These are phyloP conservation scores for Lithosia quadra DNA, from an alignment of 2,888 invertebrate genomes.

Conservation along the genomic window DNA sequence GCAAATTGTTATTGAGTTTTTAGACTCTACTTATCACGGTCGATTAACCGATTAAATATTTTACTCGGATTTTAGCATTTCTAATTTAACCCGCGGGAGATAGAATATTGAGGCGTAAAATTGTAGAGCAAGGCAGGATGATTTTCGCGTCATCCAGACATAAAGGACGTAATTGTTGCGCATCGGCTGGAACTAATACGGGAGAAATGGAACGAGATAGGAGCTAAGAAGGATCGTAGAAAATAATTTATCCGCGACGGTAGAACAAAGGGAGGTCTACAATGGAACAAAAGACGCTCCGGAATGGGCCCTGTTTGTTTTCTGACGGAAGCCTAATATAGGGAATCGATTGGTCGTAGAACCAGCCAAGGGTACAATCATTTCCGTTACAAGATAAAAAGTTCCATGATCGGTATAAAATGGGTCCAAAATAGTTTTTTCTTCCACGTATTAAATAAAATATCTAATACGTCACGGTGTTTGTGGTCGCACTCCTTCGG, in stretches of 20 bases:
- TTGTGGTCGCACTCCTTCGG: too few relatives aligned
- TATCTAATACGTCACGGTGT: not conserved
- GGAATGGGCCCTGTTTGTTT: slow-evolving; percentile 78
- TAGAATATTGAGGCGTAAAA: slow-evolving; percentile 81
- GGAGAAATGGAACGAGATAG: slow-evolving; percentile 85
- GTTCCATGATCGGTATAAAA: slow-evolving; percentile 45
- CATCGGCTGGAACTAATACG: slow-evolving; percentile 86
- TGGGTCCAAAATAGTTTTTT: slow-evolving; percentile 41
- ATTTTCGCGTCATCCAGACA: slow-evolving; percentile 85
- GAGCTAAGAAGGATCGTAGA: slow-evolving; percentile 83
- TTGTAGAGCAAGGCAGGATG: slow-evolving; percentile 80
- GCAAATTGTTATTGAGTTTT: slow-evolving; percentile 2
- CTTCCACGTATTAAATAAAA: not conserved
- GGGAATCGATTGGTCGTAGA: slow-evolving; percentile 81
- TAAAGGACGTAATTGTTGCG: slow-evolving; percentile 85
- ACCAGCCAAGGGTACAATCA: slow-evolving; percentile 67
- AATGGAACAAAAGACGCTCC: slow-evolving; percentile 82
- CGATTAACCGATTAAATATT: slow-evolving; percentile 54
- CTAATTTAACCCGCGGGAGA: slow-evolving; percentile 76
- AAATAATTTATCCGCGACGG: slow-evolving; percentile 84
- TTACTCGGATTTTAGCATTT: slow-evolving; percentile 63
- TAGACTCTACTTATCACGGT: slow-evolving; percentile 35
- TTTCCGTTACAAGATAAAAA: slow-evolving; percentile 69
- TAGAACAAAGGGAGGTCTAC: slow-evolving; percentile 82
- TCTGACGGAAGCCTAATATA: slow-evolving; percentile 82